These are phyloP conservation scores for Piscicola geometra DNA, from an alignment of 2,888 invertebrate genomes.

Conservation along the genomic window DNA sequence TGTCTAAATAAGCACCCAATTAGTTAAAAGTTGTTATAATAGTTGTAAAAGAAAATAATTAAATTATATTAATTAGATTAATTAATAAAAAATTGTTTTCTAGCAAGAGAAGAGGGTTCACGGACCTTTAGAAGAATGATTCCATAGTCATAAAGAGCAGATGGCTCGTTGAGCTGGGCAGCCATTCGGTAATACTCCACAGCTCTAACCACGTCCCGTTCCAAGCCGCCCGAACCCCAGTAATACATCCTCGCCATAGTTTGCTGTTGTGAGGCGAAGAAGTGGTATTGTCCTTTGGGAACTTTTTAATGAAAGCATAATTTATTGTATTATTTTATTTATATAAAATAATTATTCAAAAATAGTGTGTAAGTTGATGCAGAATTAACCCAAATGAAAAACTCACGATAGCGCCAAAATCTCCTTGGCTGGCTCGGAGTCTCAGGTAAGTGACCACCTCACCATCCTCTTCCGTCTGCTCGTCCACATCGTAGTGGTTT, in stretches of 20 bases:
- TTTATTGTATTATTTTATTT: not conserved
- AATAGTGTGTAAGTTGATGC: no score
- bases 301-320: not conserved
- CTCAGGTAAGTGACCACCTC: conserved; percentile 54
- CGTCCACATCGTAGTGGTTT: conserved; percentile 47
- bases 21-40: no score
- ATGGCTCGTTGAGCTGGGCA: conserved; percentile 49
- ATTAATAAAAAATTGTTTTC: no score
- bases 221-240: conserved; percentile 53
- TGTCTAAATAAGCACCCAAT: no score
- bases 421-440: conserved; percentile 53
- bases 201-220: conserved; percentile 50
- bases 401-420: conserved; percentile 43
- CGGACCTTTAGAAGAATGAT: conserved; percentile 52
- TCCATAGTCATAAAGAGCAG: conserved; percentile 52
- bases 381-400: no score
- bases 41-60: no score
- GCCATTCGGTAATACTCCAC: conserved; percentile 51
- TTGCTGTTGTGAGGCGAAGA: conserved; percentile 33
- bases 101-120: no score
- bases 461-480: conserved; percentile 53
- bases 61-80: no score
- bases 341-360: no score
- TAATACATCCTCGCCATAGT: conserved; percentile 46
- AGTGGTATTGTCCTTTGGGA: not conserved